phyloP scores from a whole-genome alignment of 2,888 invertebrate species.

The Metellina segmentata region DNA sequence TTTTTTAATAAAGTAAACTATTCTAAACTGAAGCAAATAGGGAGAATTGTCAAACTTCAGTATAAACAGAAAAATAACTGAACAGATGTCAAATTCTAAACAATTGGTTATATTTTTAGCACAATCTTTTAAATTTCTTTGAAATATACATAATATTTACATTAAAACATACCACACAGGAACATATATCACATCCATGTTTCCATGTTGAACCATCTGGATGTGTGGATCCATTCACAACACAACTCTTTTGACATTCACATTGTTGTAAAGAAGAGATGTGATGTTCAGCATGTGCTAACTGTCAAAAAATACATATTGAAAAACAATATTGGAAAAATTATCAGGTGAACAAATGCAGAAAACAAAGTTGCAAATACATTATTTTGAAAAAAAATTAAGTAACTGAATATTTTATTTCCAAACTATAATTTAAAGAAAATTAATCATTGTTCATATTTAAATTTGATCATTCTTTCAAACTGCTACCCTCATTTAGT shows the following conservation, averaged over 20 bases:
- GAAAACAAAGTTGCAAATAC: background rate
- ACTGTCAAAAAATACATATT: conserved; percentile 82
- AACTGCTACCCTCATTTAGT: background rate
- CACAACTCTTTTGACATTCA: conserved; percentile 94
- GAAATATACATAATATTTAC: no score
- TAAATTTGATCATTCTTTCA: background rate
- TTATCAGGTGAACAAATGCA: background rate
- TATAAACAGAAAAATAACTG: no score
- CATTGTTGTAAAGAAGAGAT: conserved; percentile 91
- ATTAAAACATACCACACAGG: conserved; percentile 87
- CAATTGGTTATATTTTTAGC: no score
- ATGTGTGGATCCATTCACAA: conserved; percentile 89
- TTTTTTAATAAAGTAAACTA: background rate
- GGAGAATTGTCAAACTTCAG: no score
- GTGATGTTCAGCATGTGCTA: conserved; percentile 89
- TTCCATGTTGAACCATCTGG: conserved; percentile 93
- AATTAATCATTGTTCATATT: background rate
- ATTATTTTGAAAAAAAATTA: background rate
- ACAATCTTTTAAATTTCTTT: no score
- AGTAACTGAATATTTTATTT: no score
- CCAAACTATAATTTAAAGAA: background rate
- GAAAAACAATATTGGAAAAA: background rate
- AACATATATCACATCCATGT: conserved; percentile 91
- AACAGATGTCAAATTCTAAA: no score
- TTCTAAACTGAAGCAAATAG: background rate